Percentiles rank a stretch among this genome's conserved stretches.
Evolutionary conservation across 2,797 vertebrate species (phyloP).

Genomic region (Ciconia nigra): DNA sequence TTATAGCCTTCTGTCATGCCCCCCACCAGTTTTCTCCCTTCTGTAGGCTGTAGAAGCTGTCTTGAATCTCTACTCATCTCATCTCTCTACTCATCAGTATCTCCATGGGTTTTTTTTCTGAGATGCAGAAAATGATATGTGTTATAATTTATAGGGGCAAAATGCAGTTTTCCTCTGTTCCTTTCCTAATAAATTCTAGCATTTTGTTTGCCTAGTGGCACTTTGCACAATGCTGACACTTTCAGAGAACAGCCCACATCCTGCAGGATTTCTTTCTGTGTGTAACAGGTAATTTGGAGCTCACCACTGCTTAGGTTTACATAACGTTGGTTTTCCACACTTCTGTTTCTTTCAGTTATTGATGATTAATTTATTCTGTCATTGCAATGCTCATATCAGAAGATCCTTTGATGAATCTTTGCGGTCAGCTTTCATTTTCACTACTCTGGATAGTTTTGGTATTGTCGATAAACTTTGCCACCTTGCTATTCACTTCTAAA

Average conservation of each 20-base stretch:
- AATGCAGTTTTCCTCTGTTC: background rate
- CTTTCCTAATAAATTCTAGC: background rate
- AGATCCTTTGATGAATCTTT: background rate
- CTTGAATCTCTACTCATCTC: background rate
- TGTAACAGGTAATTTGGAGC: background rate
- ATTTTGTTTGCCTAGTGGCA: background rate
- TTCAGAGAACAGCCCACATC: background rate
- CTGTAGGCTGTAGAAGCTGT: background rate
- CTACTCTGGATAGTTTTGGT: background rate
- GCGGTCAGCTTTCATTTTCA: background rate
- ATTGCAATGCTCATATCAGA: background rate
- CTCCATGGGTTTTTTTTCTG: background rate
- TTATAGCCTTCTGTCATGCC: background rate
- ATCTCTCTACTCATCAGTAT: background rate
- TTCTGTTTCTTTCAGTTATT: background rate
- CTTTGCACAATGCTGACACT: background rate
- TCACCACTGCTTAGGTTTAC: background rate
- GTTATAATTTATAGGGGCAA: background rate
- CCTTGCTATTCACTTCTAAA: background rate
- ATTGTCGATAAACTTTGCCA: background rate
- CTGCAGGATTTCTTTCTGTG: background rate
- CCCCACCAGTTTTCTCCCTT: background rate
- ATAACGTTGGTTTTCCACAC: background rate
- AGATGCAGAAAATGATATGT: rapidly evolving
- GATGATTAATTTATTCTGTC: background rate